These are phyloP conservation scores for Melinaea marsaeus DNA, from an alignment of 2,888 invertebrate genomes.

Conservation along the genomic window DNA sequence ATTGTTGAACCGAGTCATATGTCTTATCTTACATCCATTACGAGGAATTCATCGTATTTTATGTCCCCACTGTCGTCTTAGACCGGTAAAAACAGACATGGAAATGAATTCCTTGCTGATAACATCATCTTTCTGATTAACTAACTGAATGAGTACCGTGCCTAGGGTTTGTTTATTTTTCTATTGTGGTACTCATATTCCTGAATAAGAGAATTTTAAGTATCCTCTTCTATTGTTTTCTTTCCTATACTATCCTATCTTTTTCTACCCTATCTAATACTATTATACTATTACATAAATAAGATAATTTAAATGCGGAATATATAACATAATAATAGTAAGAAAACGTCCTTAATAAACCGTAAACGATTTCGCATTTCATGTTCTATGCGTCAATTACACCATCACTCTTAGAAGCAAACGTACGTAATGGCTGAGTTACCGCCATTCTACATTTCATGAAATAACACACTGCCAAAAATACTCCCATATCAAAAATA, in stretches of 20 bases:
- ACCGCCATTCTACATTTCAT: background rate
- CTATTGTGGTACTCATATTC: too few species aligned
- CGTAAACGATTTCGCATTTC: background rate
- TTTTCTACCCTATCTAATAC: too few species aligned
- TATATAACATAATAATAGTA: slow-evolving; percentile 6
- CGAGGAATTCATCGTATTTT: slow-evolving; percentile 12
- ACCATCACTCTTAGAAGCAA: background rate
- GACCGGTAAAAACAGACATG: slow-evolving; percentile 6
- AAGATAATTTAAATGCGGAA: background rate
- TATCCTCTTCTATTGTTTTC: too few species aligned
- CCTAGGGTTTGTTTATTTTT: too few species aligned
- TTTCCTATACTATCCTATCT: too few species aligned
- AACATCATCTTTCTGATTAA: too few species aligned
- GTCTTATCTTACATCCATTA: slow-evolving; percentile 22
- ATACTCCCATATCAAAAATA: too few species aligned
- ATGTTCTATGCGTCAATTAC: slow-evolving; percentile 2
- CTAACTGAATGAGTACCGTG: too few species aligned
- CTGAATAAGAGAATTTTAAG: too few species aligned
- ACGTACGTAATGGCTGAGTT: background rate
- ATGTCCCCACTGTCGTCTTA: slow-evolving; percentile 11
- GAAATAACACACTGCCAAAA: too few species aligned
- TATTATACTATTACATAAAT: background rate
- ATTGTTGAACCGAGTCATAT: slow-evolving; percentile 10
- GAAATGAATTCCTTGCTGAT: slow-evolving; percentile 6
- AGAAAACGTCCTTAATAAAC: background rate